Evolutionary conservation across 2,888 invertebrate genomes (phyloP), one percentile per base, ranked within the genome.

Genomic region (Dryomyza anilis): DNA sequence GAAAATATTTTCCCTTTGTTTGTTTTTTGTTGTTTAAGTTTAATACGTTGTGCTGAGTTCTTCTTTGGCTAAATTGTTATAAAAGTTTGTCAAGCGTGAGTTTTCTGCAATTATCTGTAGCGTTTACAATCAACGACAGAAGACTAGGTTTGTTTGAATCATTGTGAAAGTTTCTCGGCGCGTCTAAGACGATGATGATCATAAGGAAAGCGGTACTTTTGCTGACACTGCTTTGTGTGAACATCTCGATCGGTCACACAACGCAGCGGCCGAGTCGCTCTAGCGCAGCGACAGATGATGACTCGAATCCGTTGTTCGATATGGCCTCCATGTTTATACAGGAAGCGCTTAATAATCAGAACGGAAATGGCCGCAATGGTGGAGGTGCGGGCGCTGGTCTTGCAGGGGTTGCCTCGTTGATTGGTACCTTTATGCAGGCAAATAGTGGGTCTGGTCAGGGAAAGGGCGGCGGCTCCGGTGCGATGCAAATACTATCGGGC

Each of bases 341-440:
- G 74, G 89, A 89, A 73, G 88, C 88, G 74, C 55, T 81, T 55
- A 77, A 70, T 56, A 80, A 78, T 65, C 79, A 79, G 67, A 76
- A 78, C 52, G 82, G 81, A 3, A 84, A 82, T 10, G 79, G 69
- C 25, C 76, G 70, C 21, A 77, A 86, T 60, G 85, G 85, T 0
- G 87, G 86, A 1, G 73, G 68, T 46, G 86, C 85, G 0, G 87
- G 87, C 1, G 72, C 77, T 29, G 80, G 81, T 7, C 65, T 83
- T 25, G 80, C 88, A 60, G 86, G 86, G 0, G 83, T 92, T 0
- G 90, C 90, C 1, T 88, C 87, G 8, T 83, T 92, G 53, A 84
- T 92, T 10, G 89, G 89, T 1, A 86, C 85, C 30, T 85, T 93
- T 55, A 87, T 92, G 86, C 89, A 91, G 72, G 87, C 89, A 0